A percentile compares a stretch with the other conserved stretches of the same genome.
phyloP scores from a whole-genome alignment of 2,113 vertebrate genomes.

The Aplodontia rufa region DNA sequence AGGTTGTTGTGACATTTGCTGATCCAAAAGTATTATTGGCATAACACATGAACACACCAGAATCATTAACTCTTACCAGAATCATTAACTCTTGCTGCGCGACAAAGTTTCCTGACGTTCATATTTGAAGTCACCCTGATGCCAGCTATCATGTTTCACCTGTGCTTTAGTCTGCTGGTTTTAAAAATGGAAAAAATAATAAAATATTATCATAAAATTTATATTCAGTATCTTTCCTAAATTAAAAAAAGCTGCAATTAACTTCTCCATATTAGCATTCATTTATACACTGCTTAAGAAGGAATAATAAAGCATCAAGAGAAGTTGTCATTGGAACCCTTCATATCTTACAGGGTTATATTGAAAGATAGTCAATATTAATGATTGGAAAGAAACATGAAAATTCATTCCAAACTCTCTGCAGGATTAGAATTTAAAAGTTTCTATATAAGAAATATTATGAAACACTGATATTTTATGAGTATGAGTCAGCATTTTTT shows the following conservation, averaged over 20 bases:
- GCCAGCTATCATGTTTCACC: constrained; percentile 79
- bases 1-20: constrained; percentile 89
- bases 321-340: constrained; percentile 82
- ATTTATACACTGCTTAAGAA: constrained; percentile 82
- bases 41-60: constrained; percentile 93
- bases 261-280: constrained; percentile 87
- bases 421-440: constrained; percentile 7
- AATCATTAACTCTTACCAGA: too few species aligned
- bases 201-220: constrained; percentile 87
- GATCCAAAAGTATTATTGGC: constrained; percentile 91
- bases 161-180: constrained; percentile 77
- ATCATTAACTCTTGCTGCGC: constrained; percentile 85
- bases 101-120: constrained; percentile 86
- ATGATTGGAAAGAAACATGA: constrained; percentile 36
- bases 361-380: constrained; percentile 67
- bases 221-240: constrained; percentile 86
- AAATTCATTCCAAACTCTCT: constrained; percentile 56
- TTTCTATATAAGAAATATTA: background rate
- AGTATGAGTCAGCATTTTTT: constrained; percentile 40
- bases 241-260: constrained; percentile 91
- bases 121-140: constrained; percentile 84
- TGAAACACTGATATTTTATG: background rate
- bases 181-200: constrained; percentile 45
- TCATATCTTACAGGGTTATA: constrained; percentile 70
- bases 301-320: constrained; percentile 81